Evolutionary conservation across 2,888 invertebrate species (phyloP).

Genomic region (Mystacides longicornis): DNA sequence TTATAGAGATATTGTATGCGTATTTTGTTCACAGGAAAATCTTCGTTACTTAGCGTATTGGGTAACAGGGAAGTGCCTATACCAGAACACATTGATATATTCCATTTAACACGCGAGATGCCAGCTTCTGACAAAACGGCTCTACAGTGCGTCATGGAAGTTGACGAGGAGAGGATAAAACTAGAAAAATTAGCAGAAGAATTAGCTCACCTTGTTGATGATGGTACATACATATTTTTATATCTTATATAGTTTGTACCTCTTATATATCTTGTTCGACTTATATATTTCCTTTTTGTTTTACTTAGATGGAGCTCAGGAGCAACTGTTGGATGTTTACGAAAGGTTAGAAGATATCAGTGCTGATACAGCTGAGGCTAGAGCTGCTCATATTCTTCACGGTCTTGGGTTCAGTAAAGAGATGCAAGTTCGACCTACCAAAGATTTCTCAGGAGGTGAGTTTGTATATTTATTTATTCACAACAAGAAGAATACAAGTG

Average conservation of each 20-base stretch:
- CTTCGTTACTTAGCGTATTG: slow-evolving; percentile 83
- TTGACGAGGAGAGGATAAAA: slow-evolving; percentile 86
- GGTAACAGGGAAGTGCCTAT: slow-evolving; percentile 94
- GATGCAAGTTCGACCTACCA: slow-evolving; percentile 82
- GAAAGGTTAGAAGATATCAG: slow-evolving; percentile 95
- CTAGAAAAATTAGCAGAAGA: slow-evolving; percentile 90
- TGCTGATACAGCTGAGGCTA: slow-evolving; percentile 89
- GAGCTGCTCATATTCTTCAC: slow-evolving; percentile 90
- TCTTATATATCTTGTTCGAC: neutral
- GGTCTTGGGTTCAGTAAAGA: slow-evolving; percentile 90
- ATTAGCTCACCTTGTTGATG: slow-evolving; percentile 77
- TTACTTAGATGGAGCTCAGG: slow-evolving; percentile 64
- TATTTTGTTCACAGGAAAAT: slow-evolving; percentile 60
- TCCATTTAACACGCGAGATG: slow-evolving; percentile 94
- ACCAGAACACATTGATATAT: slow-evolving; percentile 95
- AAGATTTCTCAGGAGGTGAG: slow-evolving; percentile 76
- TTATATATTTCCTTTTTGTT: neutral
- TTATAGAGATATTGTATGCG: neutral
- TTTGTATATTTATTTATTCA: too few relatives aligned
- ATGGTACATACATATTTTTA: slow-evolving; percentile 47
- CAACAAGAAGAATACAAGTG: too few relatives aligned
- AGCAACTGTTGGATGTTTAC: slow-evolving; percentile 95
- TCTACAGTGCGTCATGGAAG: slow-evolving; percentile 95
- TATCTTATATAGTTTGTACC: neutral
- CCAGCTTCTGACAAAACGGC: slow-evolving; percentile 97